phyloP scores from a whole-genome alignment of 1,140 invertebrate genomes.

The Pararge aegeria region DNA sequence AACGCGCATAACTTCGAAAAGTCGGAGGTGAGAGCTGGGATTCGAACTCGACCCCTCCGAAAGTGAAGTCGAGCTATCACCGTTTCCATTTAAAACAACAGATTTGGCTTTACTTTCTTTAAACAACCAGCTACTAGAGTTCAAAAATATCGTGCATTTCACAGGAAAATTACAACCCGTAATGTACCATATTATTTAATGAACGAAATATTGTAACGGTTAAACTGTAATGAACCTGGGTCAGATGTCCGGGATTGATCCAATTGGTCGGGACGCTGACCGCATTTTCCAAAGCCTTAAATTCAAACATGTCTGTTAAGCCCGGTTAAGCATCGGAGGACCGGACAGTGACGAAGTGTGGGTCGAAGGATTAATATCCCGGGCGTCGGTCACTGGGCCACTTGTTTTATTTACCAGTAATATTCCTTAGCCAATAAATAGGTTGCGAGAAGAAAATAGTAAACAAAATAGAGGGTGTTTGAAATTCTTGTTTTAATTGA shows the following conservation, averaged over 20 bases:
- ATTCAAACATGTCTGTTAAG: slow-evolving; percentile 64
- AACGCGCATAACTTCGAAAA: too few species aligned
- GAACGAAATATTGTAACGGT: slow-evolving; percentile 1
- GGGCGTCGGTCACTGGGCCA: slow-evolving; percentile 24
- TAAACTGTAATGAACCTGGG: slow-evolving; percentile 7
- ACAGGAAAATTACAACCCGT: too few species aligned
- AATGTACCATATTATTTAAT: too few species aligned
- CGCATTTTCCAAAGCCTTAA: slow-evolving; percentile 46
- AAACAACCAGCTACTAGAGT: too few species aligned
- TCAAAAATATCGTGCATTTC: too few species aligned
- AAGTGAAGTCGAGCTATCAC: too few species aligned
- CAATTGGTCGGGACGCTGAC: slow-evolving; percentile 24
- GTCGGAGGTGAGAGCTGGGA: too few species aligned
- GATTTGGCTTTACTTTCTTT: too few species aligned
- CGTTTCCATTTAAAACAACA: too few species aligned
- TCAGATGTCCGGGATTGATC: slow-evolving; percentile 13
- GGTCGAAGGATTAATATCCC: slow-evolving; percentile 38
- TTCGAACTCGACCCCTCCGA: too few species aligned
- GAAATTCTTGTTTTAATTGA: background rate
- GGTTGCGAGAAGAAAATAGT: background rate
- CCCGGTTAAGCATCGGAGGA: slow-evolving; percentile 43
- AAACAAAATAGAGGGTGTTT: background rate
- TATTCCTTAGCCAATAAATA: slow-evolving; percentile 13
- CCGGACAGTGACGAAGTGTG: slow-evolving; percentile 65
- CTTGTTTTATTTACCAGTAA: slow-evolving; percentile 30